Evolutionary conservation across 2,113 vertebrate genomes (phyloP).

Genomic region (Lasiurus cinereus): DNA sequence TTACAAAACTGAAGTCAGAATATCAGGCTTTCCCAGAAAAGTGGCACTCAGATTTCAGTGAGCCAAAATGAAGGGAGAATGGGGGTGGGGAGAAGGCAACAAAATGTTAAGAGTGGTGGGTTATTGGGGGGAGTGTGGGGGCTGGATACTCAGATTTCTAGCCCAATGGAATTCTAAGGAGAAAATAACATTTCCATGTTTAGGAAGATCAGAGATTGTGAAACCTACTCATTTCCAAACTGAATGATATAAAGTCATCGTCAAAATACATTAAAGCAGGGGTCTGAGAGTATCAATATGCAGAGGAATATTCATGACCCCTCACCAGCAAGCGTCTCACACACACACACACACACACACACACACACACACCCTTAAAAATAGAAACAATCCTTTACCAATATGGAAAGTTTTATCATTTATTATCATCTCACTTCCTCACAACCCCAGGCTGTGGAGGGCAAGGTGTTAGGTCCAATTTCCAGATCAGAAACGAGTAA

Average conservation of each 20-base stretch:
- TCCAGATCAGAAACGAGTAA: background rate
- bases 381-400: background rate
- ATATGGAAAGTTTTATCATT: background rate
- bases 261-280: conserved; percentile 64
- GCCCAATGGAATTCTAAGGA: conserved; percentile 76
- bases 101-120: conserved; percentile 18
- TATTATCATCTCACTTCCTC: background rate
- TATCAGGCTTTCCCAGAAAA: conserved; percentile 90
- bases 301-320: background rate
- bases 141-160: conserved; percentile 72
- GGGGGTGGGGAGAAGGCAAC: background rate
- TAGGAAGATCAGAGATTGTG: conserved; percentile 67
- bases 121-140: too few species aligned
- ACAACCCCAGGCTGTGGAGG: background rate
- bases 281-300: background rate
- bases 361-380: background rate
- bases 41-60: conserved; percentile 85
- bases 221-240: conserved; percentile 52
- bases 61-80: conserved; percentile 71
- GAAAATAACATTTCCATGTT: conserved; percentile 75
- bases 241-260: conserved; percentile 70
- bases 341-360: background rate
- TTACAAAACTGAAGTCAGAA: conserved; percentile 91
- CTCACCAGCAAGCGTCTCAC: background rate
- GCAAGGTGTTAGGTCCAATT: background rate